Evolutionary conservation across 2,888 invertebrate genomes (phyloP).

Genomic region (Tethea ocularis): DNA sequence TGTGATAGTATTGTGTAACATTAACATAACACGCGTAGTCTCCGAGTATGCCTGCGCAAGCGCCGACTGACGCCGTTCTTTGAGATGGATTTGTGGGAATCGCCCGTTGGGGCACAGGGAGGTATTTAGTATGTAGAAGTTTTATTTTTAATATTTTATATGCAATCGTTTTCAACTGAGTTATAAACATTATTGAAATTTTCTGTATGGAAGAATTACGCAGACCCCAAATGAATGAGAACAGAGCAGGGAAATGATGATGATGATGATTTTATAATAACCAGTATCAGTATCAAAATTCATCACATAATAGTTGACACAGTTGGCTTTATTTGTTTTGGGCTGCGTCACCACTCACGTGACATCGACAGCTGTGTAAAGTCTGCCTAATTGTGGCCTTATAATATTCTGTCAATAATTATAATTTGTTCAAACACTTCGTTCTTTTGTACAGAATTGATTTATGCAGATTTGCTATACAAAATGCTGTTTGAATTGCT

Average conservation of each 20-base stretch:
- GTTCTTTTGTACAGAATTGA: background rate
- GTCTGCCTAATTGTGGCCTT: background rate
- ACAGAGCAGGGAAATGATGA: no score
- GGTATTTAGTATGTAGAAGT: background rate
- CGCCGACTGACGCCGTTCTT: slow-evolving; percentile 8
- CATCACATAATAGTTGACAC: background rate
- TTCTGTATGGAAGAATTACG: no score
- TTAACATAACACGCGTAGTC: background rate
- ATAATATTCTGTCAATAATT: background rate
- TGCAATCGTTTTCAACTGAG: no score
- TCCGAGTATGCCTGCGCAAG: background rate
- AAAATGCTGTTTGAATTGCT: background rate
- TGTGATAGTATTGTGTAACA: background rate
- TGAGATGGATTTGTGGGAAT: slow-evolving; percentile 10
- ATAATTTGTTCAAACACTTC: background rate
- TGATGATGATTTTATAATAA: no score
- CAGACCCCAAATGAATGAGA: no score
- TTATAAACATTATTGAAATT: no score
- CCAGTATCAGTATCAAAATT: background rate
- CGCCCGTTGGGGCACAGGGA: background rate
- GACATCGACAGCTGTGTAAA: background rate
- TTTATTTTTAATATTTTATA: no score
- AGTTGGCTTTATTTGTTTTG: background rate
- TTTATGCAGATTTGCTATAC: slow-evolving; percentile 3
- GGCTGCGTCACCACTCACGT: background rate